Percentiles rank a stretch among this genome's conserved stretches.
Evolutionary conservation across 2,888 invertebrate genomes (phyloP).

Genomic region (Helobdella robusta): DNA sequence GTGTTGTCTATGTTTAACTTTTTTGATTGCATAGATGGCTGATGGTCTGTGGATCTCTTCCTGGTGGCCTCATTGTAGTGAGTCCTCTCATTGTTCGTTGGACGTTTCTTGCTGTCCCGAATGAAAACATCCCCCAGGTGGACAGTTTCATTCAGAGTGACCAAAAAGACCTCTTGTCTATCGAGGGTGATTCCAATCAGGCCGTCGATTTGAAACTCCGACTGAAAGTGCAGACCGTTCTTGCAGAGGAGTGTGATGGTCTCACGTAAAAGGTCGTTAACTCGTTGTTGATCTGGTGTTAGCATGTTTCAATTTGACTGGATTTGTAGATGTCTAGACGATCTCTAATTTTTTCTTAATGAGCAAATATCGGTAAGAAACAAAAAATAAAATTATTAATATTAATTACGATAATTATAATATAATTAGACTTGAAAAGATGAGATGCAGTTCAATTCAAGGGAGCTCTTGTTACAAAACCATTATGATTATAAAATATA

Average conservation of each 20-base stretch:
- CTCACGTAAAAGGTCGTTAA: constrained; percentile 30
- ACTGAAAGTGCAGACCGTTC: constrained; percentile 31
- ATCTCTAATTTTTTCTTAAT: neutral
- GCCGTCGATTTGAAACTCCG: constrained; percentile 30
- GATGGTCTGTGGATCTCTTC: too few species aligned
- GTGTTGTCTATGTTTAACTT: neutral
- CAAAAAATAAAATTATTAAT: too few species aligned
- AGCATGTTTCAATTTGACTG: constrained; percentile 11
- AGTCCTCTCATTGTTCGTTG: neutral
- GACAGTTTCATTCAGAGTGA: constrained; percentile 32
- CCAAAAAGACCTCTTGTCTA: constrained; percentile 32
- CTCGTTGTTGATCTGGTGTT: constrained; percentile 29
- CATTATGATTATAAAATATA: too few species aligned
- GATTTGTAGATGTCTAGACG: neutral
- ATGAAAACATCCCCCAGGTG: constrained; percentile 27
- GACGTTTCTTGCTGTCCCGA: constrained; percentile 15
- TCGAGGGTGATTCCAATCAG: constrained; percentile 34
- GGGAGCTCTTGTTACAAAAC: too few species aligned
- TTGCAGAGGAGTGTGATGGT: constrained; percentile 33
- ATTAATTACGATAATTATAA: too few species aligned
- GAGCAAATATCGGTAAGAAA: neutral
- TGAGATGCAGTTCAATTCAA: too few species aligned
- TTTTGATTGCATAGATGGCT: too few species aligned
- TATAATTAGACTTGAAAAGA: too few species aligned
- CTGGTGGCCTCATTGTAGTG: too few species aligned